These are phyloP conservation scores for Falco biarmicus DNA, from an alignment of 2,797 vertebrate genomes.

Conservation along the genomic window DNA sequence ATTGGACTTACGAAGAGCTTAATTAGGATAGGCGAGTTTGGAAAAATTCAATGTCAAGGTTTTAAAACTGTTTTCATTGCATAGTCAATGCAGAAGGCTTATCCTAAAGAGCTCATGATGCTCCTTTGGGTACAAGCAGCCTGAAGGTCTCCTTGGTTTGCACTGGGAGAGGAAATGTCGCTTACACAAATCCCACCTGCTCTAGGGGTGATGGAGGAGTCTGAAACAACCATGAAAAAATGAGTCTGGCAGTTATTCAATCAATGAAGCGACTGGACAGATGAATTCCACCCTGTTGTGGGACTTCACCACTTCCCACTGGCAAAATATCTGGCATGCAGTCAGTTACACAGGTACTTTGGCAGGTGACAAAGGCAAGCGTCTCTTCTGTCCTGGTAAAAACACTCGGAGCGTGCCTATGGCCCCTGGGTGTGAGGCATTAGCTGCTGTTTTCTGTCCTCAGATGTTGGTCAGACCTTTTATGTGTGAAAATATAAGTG, in stretches of 20 bases:
- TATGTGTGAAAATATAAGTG: background rate
- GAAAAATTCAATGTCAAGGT: background rate
- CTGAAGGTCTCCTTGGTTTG: background rate
- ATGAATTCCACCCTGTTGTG: background rate
- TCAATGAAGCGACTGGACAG: background rate
- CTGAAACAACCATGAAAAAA: background rate
- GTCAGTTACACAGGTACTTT: fast-evolving
- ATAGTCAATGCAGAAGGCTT: background rate
- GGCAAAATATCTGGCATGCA: fast-evolving
- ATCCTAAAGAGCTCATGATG: background rate
- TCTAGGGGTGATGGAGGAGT: background rate
- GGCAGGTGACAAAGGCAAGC: background rate
- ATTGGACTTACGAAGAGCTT: background rate
- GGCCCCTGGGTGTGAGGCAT: background rate
- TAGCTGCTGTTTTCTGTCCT: background rate
- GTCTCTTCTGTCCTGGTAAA: background rate
- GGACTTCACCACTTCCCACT: background rate
- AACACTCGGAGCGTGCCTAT: fast-evolving
- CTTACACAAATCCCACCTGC: background rate
- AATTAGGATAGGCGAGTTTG: background rate
- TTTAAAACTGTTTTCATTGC: background rate
- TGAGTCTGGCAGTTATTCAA: background rate
- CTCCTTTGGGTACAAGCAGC: background rate
- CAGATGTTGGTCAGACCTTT: background rate
- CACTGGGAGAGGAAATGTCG: background rate